Percentiles rank a stretch among this genome's conserved stretches.
Conservation (phyloP, 2,797 vertebrate genomes). For the Notamacropus eugenii region DNA sequence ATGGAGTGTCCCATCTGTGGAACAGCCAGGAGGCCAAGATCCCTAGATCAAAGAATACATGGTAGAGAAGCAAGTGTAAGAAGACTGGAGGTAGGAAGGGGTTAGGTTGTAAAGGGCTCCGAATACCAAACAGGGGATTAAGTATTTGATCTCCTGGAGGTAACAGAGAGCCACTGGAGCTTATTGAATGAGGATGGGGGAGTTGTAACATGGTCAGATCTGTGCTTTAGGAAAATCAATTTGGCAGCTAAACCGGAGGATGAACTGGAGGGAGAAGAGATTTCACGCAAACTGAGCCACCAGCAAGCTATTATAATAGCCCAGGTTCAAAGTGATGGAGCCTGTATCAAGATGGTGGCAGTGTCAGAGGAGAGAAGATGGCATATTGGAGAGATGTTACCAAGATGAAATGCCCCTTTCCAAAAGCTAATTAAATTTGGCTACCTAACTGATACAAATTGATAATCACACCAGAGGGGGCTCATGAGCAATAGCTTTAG, state of each 20-base stretch:
- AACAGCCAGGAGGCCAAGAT: neutral
- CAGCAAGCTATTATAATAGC: neutral
- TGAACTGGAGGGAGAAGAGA: neutral
- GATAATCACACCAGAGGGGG: neutral
- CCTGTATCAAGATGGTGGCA: neutral
- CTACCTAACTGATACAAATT: neutral
- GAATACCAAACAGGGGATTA: neutral
- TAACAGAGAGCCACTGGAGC: neutral
- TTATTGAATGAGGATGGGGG: neutral
- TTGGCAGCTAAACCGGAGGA: neutral
- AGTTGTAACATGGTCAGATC: neutral
- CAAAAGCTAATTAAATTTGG: neutral
- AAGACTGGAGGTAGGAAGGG: neutral
- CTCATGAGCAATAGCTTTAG: neutral
- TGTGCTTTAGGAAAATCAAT: neutral
- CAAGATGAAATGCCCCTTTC: neutral
- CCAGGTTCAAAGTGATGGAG: neutral
- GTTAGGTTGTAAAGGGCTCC: neutral
- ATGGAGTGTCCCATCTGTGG: neutral
- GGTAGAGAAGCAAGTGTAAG: neutral
- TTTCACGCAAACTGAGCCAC: neutral
- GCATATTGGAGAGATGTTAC: neutral
- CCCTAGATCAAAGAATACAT: neutral
- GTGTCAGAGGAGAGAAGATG: neutral
- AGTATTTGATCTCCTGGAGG: neutral